Percentiles rank a stretch among this genome's conserved stretches.
Conservation (phyloP, 2,797 vertebrate genomes). For the Hypotaenidia okinawae region DNA sequence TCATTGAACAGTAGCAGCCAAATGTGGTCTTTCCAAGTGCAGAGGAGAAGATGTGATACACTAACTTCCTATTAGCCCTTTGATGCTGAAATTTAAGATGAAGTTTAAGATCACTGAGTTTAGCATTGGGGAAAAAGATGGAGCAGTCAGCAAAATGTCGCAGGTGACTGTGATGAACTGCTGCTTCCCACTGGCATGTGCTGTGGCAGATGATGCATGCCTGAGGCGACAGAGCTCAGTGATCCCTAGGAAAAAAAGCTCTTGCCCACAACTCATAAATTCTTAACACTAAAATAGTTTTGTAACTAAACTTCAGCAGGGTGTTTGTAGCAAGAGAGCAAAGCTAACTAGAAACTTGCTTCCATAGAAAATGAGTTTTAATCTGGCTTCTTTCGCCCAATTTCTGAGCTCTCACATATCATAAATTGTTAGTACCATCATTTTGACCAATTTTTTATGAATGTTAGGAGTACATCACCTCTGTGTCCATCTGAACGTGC, state of each 20-base stretch:
- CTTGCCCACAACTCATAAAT: neutral
- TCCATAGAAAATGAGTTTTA: neutral
- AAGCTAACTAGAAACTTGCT: neutral
- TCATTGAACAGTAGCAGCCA: neutral
- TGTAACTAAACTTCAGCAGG: neutral
- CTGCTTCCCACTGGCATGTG: neutral
- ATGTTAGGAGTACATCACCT: neutral
- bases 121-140: neutral
- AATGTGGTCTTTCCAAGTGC: neutral
- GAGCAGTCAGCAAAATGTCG: slow-evolving; percentile 48
- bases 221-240: neutral
- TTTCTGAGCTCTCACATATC: neutral
- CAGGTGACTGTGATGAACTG: slow-evolving; percentile 19
- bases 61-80: neutral
- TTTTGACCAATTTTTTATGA: neutral
- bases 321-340: neutral
- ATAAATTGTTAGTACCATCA: neutral
- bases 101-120: neutral
- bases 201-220: neutral
- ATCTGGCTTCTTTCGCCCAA: neutral
- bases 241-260: neutral
- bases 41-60: neutral
- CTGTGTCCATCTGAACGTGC: neutral
- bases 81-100: neutral
- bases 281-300: slow-evolving; percentile 6